Conservation (phyloP, 2,797 vertebrate genomes). For the Pseudomugil gertrudae region DNA sequence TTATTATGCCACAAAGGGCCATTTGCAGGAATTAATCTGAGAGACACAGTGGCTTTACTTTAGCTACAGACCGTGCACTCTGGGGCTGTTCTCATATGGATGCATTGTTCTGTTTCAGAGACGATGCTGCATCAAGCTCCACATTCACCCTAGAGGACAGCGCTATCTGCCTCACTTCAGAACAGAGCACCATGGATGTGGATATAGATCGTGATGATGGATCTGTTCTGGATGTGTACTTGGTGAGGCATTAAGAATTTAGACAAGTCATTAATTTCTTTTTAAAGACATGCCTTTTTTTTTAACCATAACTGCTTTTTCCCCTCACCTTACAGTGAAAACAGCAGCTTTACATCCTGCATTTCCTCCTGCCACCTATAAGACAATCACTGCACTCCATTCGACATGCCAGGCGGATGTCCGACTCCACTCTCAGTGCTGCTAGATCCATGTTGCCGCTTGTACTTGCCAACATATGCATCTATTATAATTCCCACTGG, state of each 20-base stretch:
- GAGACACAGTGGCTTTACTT: slow-evolving; percentile 26
- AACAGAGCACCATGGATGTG: slow-evolving; percentile 89
- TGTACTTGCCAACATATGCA: slow-evolving; percentile 68
- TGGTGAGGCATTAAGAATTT: slow-evolving; percentile 83
- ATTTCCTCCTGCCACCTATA: slow-evolving; percentile 70
- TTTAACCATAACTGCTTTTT: neutral
- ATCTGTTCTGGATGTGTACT: slow-evolving; percentile 93
- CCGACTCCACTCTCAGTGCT: slow-evolving; percentile 58
- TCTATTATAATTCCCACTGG: slow-evolving; percentile 31
- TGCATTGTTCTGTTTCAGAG: slow-evolving; percentile 76
- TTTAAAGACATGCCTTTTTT: neutral
- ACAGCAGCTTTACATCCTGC: slow-evolving; percentile 37
- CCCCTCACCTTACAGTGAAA: slow-evolving; percentile 68
- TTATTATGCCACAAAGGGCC: neutral
- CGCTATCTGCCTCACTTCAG: slow-evolving; percentile 93
- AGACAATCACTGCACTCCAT: slow-evolving; percentile 73
- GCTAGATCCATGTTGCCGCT: slow-evolving; percentile 68
- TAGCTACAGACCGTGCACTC: slow-evolving; percentile 11
- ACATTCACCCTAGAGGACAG: slow-evolving; percentile 94
- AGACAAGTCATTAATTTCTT: neutral
- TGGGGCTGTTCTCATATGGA: no score
- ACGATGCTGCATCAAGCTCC: slow-evolving; percentile 89
- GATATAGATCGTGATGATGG: slow-evolving; percentile 92
- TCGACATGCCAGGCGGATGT: slow-evolving; percentile 46
- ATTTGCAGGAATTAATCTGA: neutral